A percentile compares a stretch with the other conserved stretches of the same genome.
phyloP scores from a whole-genome alignment of 1,140 invertebrate genomes.

The Ceratina calcarata region DNA sequence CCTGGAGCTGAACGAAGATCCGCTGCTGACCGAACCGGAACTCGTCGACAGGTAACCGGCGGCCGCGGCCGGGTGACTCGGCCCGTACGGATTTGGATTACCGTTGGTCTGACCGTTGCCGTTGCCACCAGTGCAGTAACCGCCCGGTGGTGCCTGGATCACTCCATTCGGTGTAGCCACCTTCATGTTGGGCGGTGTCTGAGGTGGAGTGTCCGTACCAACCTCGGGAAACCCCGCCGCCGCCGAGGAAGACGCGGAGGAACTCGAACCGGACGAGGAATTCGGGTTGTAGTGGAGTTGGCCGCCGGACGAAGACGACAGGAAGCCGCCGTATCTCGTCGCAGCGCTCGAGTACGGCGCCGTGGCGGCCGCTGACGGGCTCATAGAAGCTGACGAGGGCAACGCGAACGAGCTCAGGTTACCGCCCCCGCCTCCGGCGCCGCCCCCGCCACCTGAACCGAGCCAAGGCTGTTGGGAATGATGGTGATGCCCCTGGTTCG shows the following conservation, averaged over 20 bases:
- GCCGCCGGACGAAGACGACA: constrained; percentile 77
- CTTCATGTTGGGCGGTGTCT: constrained; percentile 95
- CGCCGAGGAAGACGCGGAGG: constrained; percentile 78
- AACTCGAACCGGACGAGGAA: constrained; percentile 75
- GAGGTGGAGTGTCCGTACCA: constrained; percentile 94
- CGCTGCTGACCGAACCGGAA: constrained; percentile 79
- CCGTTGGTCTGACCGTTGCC: constrained; percentile 64
- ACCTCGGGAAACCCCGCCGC: constrained; percentile 91
- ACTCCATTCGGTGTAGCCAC: constrained; percentile 86
- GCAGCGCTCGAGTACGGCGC: constrained; percentile 77
- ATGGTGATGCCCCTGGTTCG: constrained; percentile 75
- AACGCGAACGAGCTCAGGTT: constrained; percentile 77
- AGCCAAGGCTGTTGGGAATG: constrained; percentile 79
- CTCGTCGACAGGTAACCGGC: constrained; percentile 82
- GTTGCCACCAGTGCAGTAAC: constrained; percentile 81
- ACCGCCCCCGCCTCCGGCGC: constrained; percentile 68
- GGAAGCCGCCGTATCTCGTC: constrained; percentile 77
- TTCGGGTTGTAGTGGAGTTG: constrained; percentile 79
- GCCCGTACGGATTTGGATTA: constrained; percentile 78
- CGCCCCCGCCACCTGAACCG: constrained; percentile 58
- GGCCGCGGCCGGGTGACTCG: constrained; percentile 74
- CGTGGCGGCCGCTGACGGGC: constrained; percentile 77
- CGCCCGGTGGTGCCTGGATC: constrained; percentile 82
- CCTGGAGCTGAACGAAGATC: constrained; percentile 79
- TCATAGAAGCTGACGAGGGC: constrained; percentile 79